Base-by-base conservation (phyloP, 1,140 invertebrate species). In the Nephila pilipes region DNA sequence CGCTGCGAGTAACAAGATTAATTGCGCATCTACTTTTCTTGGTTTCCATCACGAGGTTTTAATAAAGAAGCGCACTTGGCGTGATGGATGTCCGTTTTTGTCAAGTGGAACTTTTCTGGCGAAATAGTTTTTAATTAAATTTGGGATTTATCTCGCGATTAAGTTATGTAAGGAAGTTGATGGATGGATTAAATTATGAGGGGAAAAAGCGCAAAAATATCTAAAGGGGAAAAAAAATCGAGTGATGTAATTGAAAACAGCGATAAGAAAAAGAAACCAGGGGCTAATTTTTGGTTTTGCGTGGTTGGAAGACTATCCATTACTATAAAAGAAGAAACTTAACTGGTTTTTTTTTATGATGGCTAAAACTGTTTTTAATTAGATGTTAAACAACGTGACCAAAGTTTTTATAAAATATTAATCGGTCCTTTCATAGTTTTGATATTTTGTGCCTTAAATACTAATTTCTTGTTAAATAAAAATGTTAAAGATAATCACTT, bases 121-220 rank as follows among this genome's bases (percentile, higher is more conserved):
- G 58, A 87, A 87, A 63, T 63, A 63, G 55, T 87, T 87, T 87
- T 87, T 87, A 87, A 87, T 87, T 87, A 87, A 87, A 87, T 87
- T 87, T 60, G 58, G 85, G 85, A 60, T 87, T 87, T 87, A 87
- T 87, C 58, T 87, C 54, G 58, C 58, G 85, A 87, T 87, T 87
- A 87, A 87, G 58, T 87, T 87, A 87, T 87, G 58, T 87, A 87
- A 87, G 55, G 25, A 38, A 55, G 85, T 87, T 87, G 85, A 87
- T 87, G 32, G 85, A 87, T 87, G 55, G 55, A 87, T 87, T 87
- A 87, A 87, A 87, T 87, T 87, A 87, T 58, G 55, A 25, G 38
- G 18, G 16, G 25, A 46, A 83, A 54, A 54, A 25, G 80, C 12
- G n/a, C 54, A n/a, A 83, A 75, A 75, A 75, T 75, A 65, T 65